Conservation (phyloP, 1,140 invertebrate species). For the Pogonus chalceus region DNA sequence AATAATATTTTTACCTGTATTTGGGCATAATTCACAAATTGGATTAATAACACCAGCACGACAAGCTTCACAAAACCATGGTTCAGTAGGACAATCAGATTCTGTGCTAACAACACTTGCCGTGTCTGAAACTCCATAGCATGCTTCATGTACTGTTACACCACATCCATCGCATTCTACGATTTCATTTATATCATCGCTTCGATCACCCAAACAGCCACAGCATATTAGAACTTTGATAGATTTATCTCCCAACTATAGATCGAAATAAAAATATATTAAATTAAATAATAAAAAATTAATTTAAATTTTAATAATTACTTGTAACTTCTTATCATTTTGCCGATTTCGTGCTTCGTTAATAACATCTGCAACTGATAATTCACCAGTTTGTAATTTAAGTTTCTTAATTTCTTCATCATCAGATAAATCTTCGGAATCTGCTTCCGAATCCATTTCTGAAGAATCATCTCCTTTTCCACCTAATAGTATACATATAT, state of each 20-base stretch:
- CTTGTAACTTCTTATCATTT: slow-evolving; percentile 5
- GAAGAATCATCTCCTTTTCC: slow-evolving; percentile 30
- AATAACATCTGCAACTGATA: slow-evolving; percentile 42
- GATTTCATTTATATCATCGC: slow-evolving; percentile 90
- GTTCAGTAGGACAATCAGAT: slow-evolving; percentile 87
- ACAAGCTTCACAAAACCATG: slow-evolving; percentile 98
- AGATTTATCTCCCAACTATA: slow-evolving; percentile 28
- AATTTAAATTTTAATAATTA: too few species aligned
- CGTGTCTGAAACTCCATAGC: slow-evolving; percentile 90
- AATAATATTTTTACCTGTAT: slow-evolving; percentile 51
- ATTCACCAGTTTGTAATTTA: slow-evolving; percentile 23
- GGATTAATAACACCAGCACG: slow-evolving; percentile 81
- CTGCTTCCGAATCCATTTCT: slow-evolving; percentile 26
- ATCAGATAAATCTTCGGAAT: slow-evolving; percentile 32
- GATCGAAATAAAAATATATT: too few species aligned
- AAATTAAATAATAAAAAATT: too few species aligned
- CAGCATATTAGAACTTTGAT: slow-evolving; percentile 69
- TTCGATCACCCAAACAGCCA: slow-evolving; percentile 85
- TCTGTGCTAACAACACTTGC: slow-evolving; percentile 82
- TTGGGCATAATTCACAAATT: slow-evolving; percentile 79
- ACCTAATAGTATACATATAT: slow-evolving; percentile 25
- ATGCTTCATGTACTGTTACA: slow-evolving; percentile 92
- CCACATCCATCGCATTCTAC: slow-evolving; percentile 95
- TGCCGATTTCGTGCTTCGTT: slow-evolving; percentile 37
- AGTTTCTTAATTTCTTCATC: slow-evolving; percentile 29